phyloP scores from a whole-genome alignment of 2,797 vertebrate genomes.

The Sciurus vulgaris region DNA sequence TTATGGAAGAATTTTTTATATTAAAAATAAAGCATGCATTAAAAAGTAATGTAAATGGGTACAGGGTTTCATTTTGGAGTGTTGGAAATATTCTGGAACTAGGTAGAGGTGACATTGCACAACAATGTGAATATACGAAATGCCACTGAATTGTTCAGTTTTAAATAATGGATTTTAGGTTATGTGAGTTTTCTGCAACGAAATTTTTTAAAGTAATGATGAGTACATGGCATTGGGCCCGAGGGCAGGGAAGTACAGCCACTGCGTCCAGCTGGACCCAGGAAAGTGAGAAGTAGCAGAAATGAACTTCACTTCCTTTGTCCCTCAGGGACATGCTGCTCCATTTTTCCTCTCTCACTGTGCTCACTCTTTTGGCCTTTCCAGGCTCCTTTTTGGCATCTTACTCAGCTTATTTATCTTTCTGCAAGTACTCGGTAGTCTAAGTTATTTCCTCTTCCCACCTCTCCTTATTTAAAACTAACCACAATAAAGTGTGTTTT shows the following conservation, averaged over 20 bases:
- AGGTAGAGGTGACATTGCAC: neutral
- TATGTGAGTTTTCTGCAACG: neutral
- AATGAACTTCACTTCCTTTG: neutral
- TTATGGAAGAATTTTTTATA: conserved; percentile 8
- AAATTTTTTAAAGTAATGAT: neutral
- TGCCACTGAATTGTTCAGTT: neutral
- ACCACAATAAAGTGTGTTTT: neutral
- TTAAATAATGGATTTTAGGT: neutral
- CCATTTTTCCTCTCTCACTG: neutral
- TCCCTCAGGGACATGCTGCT: neutral
- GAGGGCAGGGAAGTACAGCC: neutral
- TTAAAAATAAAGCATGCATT: conserved; percentile 49
- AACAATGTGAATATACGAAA: neutral
- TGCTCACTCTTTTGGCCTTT: neutral
- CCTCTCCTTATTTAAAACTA: neutral
- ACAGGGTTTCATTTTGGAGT: neutral
- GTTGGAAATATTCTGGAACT: neutral
- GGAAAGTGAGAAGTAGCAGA: neutral
- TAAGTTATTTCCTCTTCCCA: neutral
- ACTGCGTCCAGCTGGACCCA: neutral
- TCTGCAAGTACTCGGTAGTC: neutral
- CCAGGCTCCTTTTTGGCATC: neutral
- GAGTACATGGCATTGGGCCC: neutral
- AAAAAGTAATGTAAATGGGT: neutral
- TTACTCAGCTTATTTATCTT: neutral